Percentiles rank a stretch among this genome's conserved stretches.
Conservation (phyloP, 2,113 vertebrate species). For the Thinocorus orbignyianus region DNA sequence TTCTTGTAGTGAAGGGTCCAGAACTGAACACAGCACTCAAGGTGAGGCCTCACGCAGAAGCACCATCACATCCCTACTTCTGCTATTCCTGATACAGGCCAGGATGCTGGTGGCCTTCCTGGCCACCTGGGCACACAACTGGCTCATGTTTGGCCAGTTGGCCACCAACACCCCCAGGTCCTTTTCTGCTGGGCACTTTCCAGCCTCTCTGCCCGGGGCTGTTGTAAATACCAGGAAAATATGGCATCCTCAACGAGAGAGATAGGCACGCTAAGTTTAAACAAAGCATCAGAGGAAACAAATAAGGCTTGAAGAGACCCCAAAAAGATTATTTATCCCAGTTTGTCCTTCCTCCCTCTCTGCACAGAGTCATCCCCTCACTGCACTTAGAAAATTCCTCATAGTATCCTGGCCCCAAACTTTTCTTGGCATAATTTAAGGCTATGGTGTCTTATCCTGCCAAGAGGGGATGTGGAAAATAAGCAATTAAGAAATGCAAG, state of each 20-base stretch:
- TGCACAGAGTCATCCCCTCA: rapidly evolving
- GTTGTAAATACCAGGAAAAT: background rate
- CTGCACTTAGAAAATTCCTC: background rate
- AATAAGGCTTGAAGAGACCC: background rate
- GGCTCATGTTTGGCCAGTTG: too few relatives aligned
- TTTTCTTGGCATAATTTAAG: background rate
- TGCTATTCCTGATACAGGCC: too few relatives aligned
- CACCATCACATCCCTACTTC: too few relatives aligned
- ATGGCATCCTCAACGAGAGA: rapidly evolving
- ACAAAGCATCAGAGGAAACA: background rate
- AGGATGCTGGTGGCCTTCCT: too few relatives aligned
- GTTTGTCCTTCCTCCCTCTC: background rate
- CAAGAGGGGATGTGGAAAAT: background rate
- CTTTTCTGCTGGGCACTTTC: too few relatives aligned
- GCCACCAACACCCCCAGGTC: too few relatives aligned
- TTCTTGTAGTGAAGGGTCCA: too few relatives aligned
- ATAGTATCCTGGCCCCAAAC: rapidly evolving
- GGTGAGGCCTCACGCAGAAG: too few relatives aligned
- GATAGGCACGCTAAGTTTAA: background rate
- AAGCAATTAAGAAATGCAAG: background rate
- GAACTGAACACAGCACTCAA: too few relatives aligned
- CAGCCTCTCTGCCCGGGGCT: too few relatives aligned
- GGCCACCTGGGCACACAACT: too few relatives aligned
- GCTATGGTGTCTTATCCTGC: background rate
- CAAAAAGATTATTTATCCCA: background rate